Percentiles rank a stretch among this genome's conserved stretches.
Evolutionary conservation across 1,140 invertebrate genomes (phyloP).

Genomic region (Apocrypta bakeri): DNA sequence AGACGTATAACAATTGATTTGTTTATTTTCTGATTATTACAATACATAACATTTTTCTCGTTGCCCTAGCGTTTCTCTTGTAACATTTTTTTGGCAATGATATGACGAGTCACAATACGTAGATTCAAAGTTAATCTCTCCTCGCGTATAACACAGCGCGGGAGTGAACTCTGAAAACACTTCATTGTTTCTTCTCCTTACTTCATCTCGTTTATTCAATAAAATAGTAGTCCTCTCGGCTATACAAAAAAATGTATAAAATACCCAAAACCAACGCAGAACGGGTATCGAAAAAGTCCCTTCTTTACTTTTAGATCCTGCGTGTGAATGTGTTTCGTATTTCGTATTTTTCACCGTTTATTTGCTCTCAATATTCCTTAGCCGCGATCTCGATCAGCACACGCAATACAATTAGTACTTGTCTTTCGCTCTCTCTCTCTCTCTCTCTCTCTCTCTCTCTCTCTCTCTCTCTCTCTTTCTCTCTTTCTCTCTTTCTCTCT

Average conservation of each 20-base stretch:
- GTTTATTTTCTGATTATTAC: constrained; percentile 54
- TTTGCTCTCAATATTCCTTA: constrained; percentile 21
- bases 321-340: constrained; percentile 59
- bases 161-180: constrained; percentile 14
- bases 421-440: too few relatives aligned
- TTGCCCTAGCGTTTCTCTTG: constrained; percentile 30
- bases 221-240: constrained; percentile 28
- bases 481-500: too few relatives aligned
- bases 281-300: constrained; percentile 57
- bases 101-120: constrained; percentile 71
- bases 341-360: constrained; percentile 54
- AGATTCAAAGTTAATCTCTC: constrained; percentile 48
- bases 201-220: constrained; percentile 3
- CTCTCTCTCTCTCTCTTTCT: too few relatives aligned
- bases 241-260: constrained; percentile 66
- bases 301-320: constrained; percentile 59
- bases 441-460: too few relatives aligned
- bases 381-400: neutral
- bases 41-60: constrained; percentile 41
- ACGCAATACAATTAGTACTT: constrained; percentile 48
- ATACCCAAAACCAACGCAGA: constrained; percentile 68
- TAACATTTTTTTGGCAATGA: constrained; percentile 58
- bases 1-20: constrained; percentile 71
- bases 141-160: neutral
- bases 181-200: neutral